Percentiles rank a stretch among this genome's conserved stretches.
Evolutionary conservation across 2,797 vertebrate species (phyloP).

Genomic region (Perdix hodgsoniae): DNA sequence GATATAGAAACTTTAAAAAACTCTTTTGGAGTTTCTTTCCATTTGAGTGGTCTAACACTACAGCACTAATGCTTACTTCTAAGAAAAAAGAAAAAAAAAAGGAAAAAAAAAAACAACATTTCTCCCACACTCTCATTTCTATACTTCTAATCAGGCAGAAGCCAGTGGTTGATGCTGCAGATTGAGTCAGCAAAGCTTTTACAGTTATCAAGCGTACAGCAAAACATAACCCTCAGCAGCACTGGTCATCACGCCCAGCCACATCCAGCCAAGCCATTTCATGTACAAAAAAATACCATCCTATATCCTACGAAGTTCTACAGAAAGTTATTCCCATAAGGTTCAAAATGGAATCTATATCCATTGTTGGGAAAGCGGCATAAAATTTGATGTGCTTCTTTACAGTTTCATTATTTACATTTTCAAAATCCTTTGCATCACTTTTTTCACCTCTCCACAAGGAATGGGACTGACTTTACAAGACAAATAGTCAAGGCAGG

Average conservation of each 20-base stretch:
- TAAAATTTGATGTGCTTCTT: not conserved
- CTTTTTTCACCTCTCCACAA: not conserved
- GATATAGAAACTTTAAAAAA: not conserved
- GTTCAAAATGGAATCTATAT: conserved; percentile 10
- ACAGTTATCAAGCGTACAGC: not conserved
- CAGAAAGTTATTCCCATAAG: not conserved
- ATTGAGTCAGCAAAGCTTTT: not conserved
- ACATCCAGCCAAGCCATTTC: not conserved
- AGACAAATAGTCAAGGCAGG: not conserved
- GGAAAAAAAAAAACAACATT: not conserved
- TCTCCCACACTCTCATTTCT: not conserved
- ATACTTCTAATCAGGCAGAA: not conserved
- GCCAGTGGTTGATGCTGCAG: not conserved
- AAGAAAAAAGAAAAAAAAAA: not conserved
- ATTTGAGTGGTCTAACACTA: not conserved
- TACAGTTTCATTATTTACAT: conserved; percentile 50
- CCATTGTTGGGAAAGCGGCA: not conserved
- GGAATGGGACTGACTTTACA: conserved; percentile 24
- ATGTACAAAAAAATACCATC: not conserved
- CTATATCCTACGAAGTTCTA: not conserved
- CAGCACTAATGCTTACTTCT: not conserved
- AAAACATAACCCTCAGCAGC: not conserved
- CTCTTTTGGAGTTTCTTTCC: not conserved
- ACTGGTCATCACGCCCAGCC: not conserved
- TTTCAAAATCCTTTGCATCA: conserved; percentile 18